Evolutionary conservation across 2,888 invertebrate genomes (phyloP).

Genomic region (Pasiphila rectangulata): DNA sequence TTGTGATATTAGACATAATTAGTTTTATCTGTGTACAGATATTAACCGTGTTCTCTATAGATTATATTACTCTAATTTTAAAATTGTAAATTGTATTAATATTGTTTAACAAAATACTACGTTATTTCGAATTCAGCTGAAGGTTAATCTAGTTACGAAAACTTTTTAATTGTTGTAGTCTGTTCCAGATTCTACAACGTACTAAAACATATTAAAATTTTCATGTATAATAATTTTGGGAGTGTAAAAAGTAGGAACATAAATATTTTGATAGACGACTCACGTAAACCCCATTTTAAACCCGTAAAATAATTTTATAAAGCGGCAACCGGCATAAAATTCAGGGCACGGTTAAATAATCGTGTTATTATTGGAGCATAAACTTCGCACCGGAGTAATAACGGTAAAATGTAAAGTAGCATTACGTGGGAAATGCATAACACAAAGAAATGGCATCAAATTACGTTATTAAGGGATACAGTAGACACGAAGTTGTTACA

Average conservation of each 20-base stretch:
- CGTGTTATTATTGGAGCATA: conserved; percentile 19
- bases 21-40: conserved; percentile 51
- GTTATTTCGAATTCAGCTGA: too few relatives aligned
- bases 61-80: conserved; percentile 25
- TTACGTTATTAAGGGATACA: conserved; percentile 28
- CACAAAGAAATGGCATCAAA: conserved; percentile 31
- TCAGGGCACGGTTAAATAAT: conserved; percentile 21
- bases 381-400: conserved; percentile 24
- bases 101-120: too few relatives aligned
- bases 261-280: conserved; percentile 11
- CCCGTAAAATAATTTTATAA: conserved; percentile 13
- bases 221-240: too few relatives aligned
- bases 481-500: conserved; percentile 28
- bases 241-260: too few relatives aligned
- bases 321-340: conserved; percentile 19
- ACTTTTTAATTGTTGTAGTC: too few relatives aligned
- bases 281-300: conserved; percentile 12
- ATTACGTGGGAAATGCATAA: conserved; percentile 29
- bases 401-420: conserved; percentile 29
- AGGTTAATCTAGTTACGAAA: too few relatives aligned
- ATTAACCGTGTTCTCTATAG: conserved; percentile 43
- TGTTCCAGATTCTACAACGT: too few relatives aligned
- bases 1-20: conserved; percentile 73
- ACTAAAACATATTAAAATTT: too few relatives aligned
- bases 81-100: conserved; percentile 18